phyloP scores from a whole-genome alignment of 1,140 invertebrate species.

The Solenopsis fugax region DNA sequence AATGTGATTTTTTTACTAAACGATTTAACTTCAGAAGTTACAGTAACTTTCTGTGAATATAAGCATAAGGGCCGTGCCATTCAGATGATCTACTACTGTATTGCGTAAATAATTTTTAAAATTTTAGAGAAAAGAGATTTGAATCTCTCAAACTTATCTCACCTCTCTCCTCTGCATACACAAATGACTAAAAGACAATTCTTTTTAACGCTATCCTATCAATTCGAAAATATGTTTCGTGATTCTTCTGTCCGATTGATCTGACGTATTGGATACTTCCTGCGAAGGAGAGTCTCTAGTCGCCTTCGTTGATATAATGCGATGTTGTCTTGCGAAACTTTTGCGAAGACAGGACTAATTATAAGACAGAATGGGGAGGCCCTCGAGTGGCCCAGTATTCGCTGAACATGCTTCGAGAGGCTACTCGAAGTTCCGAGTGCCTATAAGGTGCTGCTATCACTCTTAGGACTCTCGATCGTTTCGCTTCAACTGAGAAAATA shows the following conservation, averaged over 20 bases:
- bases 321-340: slow-evolving; percentile 12
- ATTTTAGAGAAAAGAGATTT: too few relatives aligned
- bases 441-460: slow-evolving; percentile 48
- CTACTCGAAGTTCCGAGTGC: slow-evolving; percentile 57
- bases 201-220: background rate
- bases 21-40: too few relatives aligned
- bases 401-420: background rate
- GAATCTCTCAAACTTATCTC: too few relatives aligned
- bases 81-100: too few relatives aligned
- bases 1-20: too few relatives aligned
- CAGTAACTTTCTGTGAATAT: too few relatives aligned
- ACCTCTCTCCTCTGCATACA: too few relatives aligned
- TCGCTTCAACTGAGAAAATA: background rate
- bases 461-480: background rate
- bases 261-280: background rate
- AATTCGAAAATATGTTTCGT: background rate
- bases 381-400: slow-evolving; percentile 18
- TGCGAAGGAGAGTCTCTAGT: background rate
- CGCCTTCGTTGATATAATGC: background rate
- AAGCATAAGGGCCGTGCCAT: too few relatives aligned
- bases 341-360: slow-evolving; percentile 46
- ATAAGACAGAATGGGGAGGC: slow-evolving; percentile 33
- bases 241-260: background rate
- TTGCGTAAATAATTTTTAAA: too few relatives aligned
- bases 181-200: too few relatives aligned